Evolutionary conservation across 2,113 vertebrate species (phyloP), one percentile per base, ranked within the genome.

Genomic region (Theristicus caerulescens): DNA sequence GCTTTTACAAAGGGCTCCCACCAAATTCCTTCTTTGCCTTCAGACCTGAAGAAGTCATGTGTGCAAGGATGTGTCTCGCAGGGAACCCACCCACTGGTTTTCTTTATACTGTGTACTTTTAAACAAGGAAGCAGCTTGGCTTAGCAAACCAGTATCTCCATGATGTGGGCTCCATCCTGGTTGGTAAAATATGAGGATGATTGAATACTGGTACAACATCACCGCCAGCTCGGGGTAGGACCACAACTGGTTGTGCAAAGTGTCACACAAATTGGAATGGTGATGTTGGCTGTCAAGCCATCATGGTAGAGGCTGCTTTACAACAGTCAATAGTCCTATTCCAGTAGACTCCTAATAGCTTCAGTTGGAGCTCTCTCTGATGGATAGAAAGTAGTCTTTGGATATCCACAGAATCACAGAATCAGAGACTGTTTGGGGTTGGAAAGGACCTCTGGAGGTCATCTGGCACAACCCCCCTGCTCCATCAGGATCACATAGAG

Each of bases 391-490:
- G 25, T 6, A n/a, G 16, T n/a, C 22, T 66, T 66, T 44, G 78
- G 40, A 52, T 46, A 90, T 7, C 62, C 54, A 82, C 42, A 66
- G 65, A 42, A 72, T 54, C 31, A 38, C 46, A 57, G 18, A 58
- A 31, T 52, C 40, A 47, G 18, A 19, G 46, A 22, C 5, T 49
- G 51, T 17, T 4, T 69, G 44, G 78, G 14, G 16, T 10, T 73
- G 65, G 13, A 73, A 59, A 51, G 51, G 8, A 82, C 22, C 0
- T 13, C 19, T 78, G 69, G 21, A 78, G 12, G 11, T 81, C 54
- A 38, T 12, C 36, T 51, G 15, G 6, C 31, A 31, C 8, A 73
- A 10, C 0, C 2, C 2, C 2, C 5, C 13, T 31, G 12, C 22
- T 78, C 40, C 49, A 70, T 49, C 25, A 82, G 46, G 44, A 20